A percentile compares a stretch with the other conserved stretches of the same genome.
These are phyloP conservation scores for Tupaia tana DNA, from an alignment of 2,113 vertebrate species.

Conservation along the genomic window DNA sequence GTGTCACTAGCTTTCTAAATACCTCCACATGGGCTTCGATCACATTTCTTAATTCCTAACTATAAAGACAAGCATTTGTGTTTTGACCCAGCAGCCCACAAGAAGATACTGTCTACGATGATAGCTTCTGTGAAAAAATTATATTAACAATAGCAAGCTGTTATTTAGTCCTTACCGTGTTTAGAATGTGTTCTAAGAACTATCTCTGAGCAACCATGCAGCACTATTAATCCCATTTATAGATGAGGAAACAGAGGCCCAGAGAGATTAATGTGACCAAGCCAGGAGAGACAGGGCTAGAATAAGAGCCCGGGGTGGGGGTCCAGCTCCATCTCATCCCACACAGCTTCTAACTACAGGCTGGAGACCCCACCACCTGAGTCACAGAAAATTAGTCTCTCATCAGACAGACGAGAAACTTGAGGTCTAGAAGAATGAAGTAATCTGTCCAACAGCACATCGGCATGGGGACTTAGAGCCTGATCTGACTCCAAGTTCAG, in stretches of 20 bases:
- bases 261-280: neutral
- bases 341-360: neutral
- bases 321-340: neutral
- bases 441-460: neutral
- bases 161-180: neutral
- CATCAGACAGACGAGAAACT: neutral
- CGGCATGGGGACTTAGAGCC: neutral
- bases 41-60: constrained; percentile 20
- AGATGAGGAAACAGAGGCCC: constrained; percentile 31
- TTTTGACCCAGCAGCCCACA: constrained; percentile 5
- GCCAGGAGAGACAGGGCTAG: neutral
- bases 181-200: constrained; percentile 43
- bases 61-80: constrained; percentile 22
- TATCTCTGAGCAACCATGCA: neutral
- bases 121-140: constrained; percentile 5
- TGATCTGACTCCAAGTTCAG: constrained; percentile 14
- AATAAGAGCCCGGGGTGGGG: neutral
- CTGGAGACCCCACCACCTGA: neutral
- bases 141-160: constrained; percentile 21
- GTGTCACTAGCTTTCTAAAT: constrained; percentile 30
- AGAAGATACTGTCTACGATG: constrained; percentile 19
- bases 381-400: constrained; percentile 22
- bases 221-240: constrained; percentile 25
- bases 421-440: constrained; percentile 38
- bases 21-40: neutral